A percentile compares a stretch with the other conserved stretches of the same genome.
These are phyloP conservation scores for Siphamia tubifer DNA, from an alignment of 2,113 vertebrate genomes.

Conservation along the genomic window DNA sequence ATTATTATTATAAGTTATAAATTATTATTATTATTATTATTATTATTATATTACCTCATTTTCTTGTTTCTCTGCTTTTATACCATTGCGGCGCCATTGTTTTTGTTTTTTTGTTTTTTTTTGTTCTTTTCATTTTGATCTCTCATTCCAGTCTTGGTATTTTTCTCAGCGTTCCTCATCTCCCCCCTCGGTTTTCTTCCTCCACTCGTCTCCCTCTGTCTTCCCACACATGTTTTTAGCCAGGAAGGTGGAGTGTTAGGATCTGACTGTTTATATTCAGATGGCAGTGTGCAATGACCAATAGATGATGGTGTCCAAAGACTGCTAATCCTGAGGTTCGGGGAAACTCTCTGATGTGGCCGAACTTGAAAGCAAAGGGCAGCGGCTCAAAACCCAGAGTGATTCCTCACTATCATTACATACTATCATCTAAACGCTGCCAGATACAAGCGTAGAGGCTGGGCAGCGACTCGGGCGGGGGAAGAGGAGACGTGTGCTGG, in stretches of 20 bases:
- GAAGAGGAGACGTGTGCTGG: conserved; percentile 49
- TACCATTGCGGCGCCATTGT: conserved; percentile 19
- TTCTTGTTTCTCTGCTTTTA: conserved; percentile 32
- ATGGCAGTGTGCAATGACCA: conserved; percentile 76
- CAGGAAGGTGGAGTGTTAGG: conserved; percentile 68
- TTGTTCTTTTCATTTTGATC: conserved; percentile 69
- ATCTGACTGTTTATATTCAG: conserved; percentile 76
- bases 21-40: not conserved
- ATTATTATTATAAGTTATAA: no score
- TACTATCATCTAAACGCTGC: conserved; percentile 65
- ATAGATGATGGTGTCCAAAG: conserved; percentile 77
- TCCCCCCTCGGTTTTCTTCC: conserved; percentile 27
- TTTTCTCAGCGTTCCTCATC: conserved; percentile 55
- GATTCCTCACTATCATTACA: conserved; percentile 81
- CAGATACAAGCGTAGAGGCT: conserved; percentile 46
- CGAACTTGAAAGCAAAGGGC: conserved; percentile 76
- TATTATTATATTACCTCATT: conserved; percentile 20
- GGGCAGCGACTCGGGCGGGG: conserved; percentile 38
- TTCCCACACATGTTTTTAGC: conserved; percentile 67
- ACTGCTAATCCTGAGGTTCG: conserved; percentile 63
- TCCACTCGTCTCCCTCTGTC: conserved; percentile 45
- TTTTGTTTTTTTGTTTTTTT: no score
- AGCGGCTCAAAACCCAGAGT: conserved; percentile 59
- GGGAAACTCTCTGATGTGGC: conserved; percentile 74
- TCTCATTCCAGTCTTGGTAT: conserved; percentile 40